Evolutionary conservation across 2,888 invertebrate species (phyloP).

Genomic region (Mycalesis mineus): DNA sequence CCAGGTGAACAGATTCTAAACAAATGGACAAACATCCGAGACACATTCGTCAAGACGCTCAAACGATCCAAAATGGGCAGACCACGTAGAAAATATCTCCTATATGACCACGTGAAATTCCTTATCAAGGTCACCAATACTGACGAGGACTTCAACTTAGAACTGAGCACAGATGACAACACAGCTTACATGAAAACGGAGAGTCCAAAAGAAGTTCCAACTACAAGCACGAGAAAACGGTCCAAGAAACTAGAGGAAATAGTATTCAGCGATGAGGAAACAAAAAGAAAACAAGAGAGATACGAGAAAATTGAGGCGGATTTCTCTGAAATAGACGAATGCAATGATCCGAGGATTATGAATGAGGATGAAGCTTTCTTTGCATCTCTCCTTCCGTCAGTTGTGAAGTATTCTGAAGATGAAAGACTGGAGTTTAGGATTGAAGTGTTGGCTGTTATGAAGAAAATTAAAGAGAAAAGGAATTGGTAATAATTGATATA

Average conservation of each 20-base stretch:
- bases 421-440: slow-evolving; percentile 66
- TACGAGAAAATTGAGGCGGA: slow-evolving; percentile 39
- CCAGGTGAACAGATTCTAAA: slow-evolving; percentile 57
- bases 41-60: slow-evolving; percentile 61
- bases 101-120: slow-evolving; percentile 57
- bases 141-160: slow-evolving; percentile 35
- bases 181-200: slow-evolving; percentile 24
- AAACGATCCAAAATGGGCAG: slow-evolving; percentile 47
- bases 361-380: slow-evolving; percentile 73
- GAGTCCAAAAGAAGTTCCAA: slow-evolving; percentile 23
- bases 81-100: slow-evolving; percentile 52
- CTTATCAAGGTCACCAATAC: slow-evolving; percentile 42
- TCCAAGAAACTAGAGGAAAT: slow-evolving; percentile 29
- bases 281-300: slow-evolving; percentile 18
- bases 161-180: slow-evolving; percentile 29
- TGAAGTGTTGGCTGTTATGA: slow-evolving; percentile 62
- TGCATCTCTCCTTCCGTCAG: slow-evolving; percentile 61
- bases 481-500: slow-evolving; percentile 39
- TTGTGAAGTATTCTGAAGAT: slow-evolving; percentile 64
- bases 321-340: slow-evolving; percentile 47
- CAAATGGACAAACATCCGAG: slow-evolving; percentile 68
- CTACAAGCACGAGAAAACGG: slow-evolving; percentile 35
- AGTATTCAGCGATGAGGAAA: slow-evolving; percentile 24
- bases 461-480: slow-evolving; percentile 54
- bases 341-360: slow-evolving; percentile 59